Conservation (phyloP, 2,888 invertebrate genomes). For the Megaustenia siamemsis region DNA sequence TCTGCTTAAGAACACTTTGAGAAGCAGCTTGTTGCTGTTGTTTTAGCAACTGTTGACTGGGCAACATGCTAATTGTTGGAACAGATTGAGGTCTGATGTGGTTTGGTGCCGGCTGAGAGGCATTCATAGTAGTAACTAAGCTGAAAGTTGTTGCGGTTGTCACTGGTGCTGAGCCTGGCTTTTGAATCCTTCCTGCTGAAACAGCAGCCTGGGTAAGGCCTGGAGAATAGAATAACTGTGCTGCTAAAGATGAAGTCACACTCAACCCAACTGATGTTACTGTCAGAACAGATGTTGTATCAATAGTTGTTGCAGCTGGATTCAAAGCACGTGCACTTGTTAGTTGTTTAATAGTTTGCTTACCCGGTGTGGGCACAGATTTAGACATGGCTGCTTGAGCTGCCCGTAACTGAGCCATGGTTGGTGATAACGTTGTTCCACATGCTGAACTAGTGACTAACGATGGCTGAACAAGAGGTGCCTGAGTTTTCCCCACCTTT, state of each 20-base stretch:
- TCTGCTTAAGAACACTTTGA: conserved; percentile 47
- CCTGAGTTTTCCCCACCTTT: conserved; percentile 29
- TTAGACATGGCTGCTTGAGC: conserved; percentile 46
- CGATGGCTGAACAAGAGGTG: conserved; percentile 20
- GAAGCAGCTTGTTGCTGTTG: conserved; percentile 49
- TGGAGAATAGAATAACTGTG: conserved; percentile 51
- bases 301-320: conserved; percentile 24
- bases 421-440: conserved; percentile 4
- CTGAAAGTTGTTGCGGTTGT: conserved; percentile 48
- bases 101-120: conserved; percentile 22
- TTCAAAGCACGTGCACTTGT: conserved; percentile 32
- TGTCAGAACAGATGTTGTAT: conserved; percentile 47
- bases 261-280: conserved; percentile 50
- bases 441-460: background rate
- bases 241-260: conserved; percentile 48
- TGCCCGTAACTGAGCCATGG: conserved; percentile 47
- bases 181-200: conserved; percentile 32
- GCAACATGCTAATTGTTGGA: conserved; percentile 54
- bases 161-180: conserved; percentile 27
- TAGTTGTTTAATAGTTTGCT: conserved; percentile 52
- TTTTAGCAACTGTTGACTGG: conserved; percentile 46
- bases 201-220: conserved; percentile 28
- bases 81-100: background rate
- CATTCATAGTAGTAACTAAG: conserved; percentile 54
- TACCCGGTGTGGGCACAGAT: conserved; percentile 28